Conservation (phyloP, 2,888 invertebrate species). For the Ornithoptera priamus region DNA sequence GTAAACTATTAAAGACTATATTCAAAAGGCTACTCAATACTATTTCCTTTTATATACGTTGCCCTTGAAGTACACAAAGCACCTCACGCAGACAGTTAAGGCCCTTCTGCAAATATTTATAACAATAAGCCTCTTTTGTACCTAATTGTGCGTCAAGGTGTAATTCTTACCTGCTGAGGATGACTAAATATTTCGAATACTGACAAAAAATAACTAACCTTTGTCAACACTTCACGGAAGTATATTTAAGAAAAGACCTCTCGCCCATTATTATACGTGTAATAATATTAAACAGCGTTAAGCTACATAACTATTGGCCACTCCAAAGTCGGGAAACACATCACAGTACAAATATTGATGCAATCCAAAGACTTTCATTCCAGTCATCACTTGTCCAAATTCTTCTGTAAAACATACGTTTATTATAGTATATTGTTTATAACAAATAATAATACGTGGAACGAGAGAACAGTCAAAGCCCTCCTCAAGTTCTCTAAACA, state of each 20-base stretch:
- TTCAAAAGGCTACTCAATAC: constrained; percentile 10
- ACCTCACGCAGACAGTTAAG: constrained; percentile 5
- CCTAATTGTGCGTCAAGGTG: constrained; percentile 24
- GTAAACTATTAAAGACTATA: not conserved
- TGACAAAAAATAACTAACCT: constrained; percentile 11
- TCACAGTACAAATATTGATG: not conserved
- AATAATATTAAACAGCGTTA: not conserved
- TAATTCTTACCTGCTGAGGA: constrained; percentile 24
- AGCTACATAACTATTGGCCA: not conserved
- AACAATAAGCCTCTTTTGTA: constrained; percentile 22
- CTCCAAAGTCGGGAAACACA: not conserved
- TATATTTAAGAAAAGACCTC: constrained; percentile 12
- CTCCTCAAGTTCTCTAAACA: no score
- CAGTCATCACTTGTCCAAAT: no score
- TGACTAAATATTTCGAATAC: constrained; percentile 14
- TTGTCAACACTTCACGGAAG: constrained; percentile 18
- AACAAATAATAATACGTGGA: no score
- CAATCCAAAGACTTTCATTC: not conserved
- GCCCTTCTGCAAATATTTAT: constrained; percentile 16
- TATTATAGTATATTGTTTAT: no score
- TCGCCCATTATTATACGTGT: not conserved
- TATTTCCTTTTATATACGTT: constrained; percentile 8
- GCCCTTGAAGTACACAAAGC: constrained; percentile 7
- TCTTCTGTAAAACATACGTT: no score
- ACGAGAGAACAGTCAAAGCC: no score